These are phyloP conservation scores for Odontophorus gujanensis DNA, from an alignment of 2,113 vertebrate species.

Conservation along the genomic window DNA sequence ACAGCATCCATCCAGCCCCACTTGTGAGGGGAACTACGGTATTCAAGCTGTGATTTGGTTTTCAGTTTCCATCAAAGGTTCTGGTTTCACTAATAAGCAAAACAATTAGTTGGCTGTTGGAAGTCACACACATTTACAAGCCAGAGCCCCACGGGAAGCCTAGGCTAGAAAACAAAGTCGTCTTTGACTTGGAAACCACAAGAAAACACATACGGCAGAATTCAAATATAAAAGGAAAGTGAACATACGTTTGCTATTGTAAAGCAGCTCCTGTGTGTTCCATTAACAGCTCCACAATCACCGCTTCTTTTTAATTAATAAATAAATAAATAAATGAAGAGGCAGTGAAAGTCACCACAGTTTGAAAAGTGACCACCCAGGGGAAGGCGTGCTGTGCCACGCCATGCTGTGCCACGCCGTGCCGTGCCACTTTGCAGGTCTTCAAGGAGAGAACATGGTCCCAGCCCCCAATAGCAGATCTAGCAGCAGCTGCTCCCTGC, in stretches of 20 bases:
- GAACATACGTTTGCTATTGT: constrained; percentile 66
- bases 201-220: constrained; percentile 71
- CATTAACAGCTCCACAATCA: constrained; percentile 46
- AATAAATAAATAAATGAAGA: not conserved
- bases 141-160: constrained; percentile 30
- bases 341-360: not conserved
- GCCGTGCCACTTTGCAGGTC: too few species aligned
- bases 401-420: not conserved
- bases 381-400: not conserved
- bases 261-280: constrained; percentile 64
- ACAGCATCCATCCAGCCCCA: not conserved
- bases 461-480: not conserved
- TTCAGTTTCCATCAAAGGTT: constrained; percentile 23
- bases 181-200: constrained; percentile 77
- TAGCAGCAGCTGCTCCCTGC: not conserved
- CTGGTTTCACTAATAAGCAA: not conserved
- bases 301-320: constrained; percentile 7
- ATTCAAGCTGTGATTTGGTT: not conserved
- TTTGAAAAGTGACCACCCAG: not conserved
- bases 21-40: not conserved
- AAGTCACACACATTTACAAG: constrained; percentile 60
- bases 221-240: constrained; percentile 76
- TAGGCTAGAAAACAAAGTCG: constrained; percentile 61
- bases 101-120: constrained; percentile 63
- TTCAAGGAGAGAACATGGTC: not conserved